Conservation (phyloP, 2,113 vertebrate species). For the Neotoma lepida region DNA sequence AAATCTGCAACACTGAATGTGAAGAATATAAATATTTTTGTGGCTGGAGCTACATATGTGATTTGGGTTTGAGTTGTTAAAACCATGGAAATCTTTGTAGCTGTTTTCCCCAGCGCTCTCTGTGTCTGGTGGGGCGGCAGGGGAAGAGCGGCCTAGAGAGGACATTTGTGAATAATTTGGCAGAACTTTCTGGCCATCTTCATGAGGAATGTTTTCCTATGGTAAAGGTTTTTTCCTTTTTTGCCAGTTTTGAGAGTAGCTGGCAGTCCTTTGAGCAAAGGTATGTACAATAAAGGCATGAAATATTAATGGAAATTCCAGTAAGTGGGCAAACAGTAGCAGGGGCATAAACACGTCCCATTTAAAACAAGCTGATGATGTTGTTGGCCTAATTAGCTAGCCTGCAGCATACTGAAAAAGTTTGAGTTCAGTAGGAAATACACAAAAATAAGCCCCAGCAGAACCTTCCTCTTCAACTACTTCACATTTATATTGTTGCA, state of each 20-base stretch:
- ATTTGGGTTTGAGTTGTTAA: slow-evolving; percentile 29
- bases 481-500: not conserved
- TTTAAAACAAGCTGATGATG: not conserved
- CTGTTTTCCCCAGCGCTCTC: not conserved
- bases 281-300: too few relatives aligned
- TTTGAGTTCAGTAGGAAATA: slow-evolving; percentile 24
- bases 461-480: not conserved
- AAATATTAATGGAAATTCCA: not conserved
- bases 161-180: not conserved
- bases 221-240: not conserved
- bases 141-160: not conserved
- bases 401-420: not conserved
- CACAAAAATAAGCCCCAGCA: not conserved
- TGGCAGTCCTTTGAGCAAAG: not conserved
- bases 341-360: not conserved
- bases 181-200: not conserved
- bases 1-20: not conserved
- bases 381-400: not conserved
- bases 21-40: not conserved
- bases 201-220: not conserved
- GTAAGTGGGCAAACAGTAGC: not conserved
- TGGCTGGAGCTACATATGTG: not conserved
- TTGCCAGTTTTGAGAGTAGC: not conserved
- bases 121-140: not conserved
- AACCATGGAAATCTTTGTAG: not conserved